These are phyloP conservation scores for Schizotus pectinicornis DNA, from an alignment of 2,888 invertebrate species.

Conservation along the genomic window DNA sequence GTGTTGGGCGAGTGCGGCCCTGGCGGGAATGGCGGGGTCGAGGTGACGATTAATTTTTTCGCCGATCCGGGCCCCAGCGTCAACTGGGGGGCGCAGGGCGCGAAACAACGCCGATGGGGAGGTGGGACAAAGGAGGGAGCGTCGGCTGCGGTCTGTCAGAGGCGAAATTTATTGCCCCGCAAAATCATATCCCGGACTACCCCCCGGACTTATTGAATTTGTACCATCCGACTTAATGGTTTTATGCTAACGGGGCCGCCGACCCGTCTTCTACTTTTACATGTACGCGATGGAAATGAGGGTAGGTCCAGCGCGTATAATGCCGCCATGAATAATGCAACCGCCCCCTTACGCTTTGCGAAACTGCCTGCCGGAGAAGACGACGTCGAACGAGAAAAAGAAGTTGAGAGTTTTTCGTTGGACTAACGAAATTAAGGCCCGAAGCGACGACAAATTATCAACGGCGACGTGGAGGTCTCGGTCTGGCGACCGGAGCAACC, in stretches of 20 bases:
- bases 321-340: conserved; percentile 20
- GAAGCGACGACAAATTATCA: no score
- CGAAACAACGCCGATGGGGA: neutral
- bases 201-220: conserved; percentile 28
- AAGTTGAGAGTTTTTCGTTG: no score
- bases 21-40: neutral
- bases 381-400: no score
- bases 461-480: no score
- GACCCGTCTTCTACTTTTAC: conserved; percentile 11
- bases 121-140: conserved; percentile 4
- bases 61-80: no score
- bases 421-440: no score
- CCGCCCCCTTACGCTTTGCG: conserved; percentile 1
- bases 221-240: conserved; percentile 28
- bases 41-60: conserved; percentile 24
- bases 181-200: conserved; percentile 23
- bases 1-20: no score
- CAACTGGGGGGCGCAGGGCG: no score
- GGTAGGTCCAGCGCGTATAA: conserved; percentile 9
- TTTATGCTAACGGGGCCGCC: conserved; percentile 23
- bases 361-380: no score
- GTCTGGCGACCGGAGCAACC: no score
- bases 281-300: neutral
- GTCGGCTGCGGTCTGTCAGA: conserved; percentile 37
- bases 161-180: conserved; percentile 36